Evolutionary conservation across 2,888 invertebrate species (phyloP).

Genomic region (Cheilosia soror): DNA sequence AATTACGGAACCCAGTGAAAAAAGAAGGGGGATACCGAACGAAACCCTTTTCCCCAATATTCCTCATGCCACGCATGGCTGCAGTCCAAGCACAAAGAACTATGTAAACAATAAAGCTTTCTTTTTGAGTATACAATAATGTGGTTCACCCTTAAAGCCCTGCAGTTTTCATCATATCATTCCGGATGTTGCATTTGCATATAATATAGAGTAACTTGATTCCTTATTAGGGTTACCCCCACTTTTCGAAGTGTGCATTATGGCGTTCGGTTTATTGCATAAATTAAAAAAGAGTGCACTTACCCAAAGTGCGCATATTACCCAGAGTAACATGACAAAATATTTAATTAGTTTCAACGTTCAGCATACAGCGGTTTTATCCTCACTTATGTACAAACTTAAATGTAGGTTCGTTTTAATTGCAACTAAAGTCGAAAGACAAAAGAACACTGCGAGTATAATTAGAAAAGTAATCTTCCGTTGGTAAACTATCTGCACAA

Average conservation of each 20-base stretch:
- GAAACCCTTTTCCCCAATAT: constrained; percentile 32
- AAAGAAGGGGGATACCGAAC: not conserved
- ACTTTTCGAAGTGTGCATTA: not conserved
- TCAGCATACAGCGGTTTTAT: not conserved
- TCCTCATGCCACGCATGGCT: constrained; percentile 13
- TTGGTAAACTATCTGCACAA: constrained; percentile 4
- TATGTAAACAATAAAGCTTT: not conserved
- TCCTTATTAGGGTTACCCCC: not conserved
- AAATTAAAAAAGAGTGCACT: constrained; percentile 19
- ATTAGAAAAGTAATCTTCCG: constrained; percentile 38
- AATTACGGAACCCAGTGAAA: not conserved
- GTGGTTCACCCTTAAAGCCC: not conserved
- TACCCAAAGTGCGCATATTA: not conserved
- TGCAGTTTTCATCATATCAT: not conserved
- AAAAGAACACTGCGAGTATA: constrained; percentile 9
- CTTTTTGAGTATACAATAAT: not conserved
- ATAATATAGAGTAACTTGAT: not conserved
- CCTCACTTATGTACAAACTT: not conserved
- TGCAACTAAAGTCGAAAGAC: constrained; percentile 4
- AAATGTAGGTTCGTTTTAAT: not conserved
- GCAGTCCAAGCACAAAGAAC: constrained; percentile 5
- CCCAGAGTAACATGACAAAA: constrained; percentile 1
- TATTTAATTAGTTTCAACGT: constrained; percentile 33
- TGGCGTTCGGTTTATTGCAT: constrained; percentile 20
- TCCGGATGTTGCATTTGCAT: constrained; percentile 10